Base-by-base conservation (phyloP, 2,797 vertebrate species). In the Enteromius trimaculatus region DNA sequence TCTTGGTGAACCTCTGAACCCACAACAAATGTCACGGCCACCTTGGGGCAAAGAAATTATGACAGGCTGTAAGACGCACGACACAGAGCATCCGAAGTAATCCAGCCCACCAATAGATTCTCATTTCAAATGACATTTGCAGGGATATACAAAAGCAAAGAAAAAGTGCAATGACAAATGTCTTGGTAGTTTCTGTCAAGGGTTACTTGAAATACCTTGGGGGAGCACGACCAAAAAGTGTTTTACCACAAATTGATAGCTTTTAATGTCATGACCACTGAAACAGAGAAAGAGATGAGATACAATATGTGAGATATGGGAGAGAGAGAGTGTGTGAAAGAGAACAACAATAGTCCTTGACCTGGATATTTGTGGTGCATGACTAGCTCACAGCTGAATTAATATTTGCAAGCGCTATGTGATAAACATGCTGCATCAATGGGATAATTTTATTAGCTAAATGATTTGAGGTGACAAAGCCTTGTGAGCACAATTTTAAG, bases 11-110 rank as follows among this genome's bases (percentile, higher is more conserved):
- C 92, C 88, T 95, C 92, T 85, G 94, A 94, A 88, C 94, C 94
- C 88, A 94, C 91, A 34, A 92, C 92, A 90, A 95, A 95, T 86
- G 93, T 95, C 90, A 94, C 92, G 5, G 87, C 89, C 88, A 94
- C 93, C 94, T 95, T 90, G 81, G 86, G 89, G 77, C 39, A 92
- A 74, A 89, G 42, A 88, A 83, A 90, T 77, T 88, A 47, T 79
- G 80, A 83, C 75, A 87, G 77, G 21, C 84, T 87, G 47, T 83
- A 79, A 80, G 44, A 29, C 82, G 74, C 85, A 82, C 29, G 58
- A 58, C 69, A 29, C 71, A 82, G 74, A 77, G 81, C 83, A 78
- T 62, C 84, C 72, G 13, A 76, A 84, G 82, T 60, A 88, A 88
- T 87, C 80, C 68, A 79, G 68, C 49, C 80, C 34, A 71, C 84